These are phyloP conservation scores for Plutomurus gul DNA, from an alignment of 1,140 invertebrate species.

Conservation along the genomic window DNA sequence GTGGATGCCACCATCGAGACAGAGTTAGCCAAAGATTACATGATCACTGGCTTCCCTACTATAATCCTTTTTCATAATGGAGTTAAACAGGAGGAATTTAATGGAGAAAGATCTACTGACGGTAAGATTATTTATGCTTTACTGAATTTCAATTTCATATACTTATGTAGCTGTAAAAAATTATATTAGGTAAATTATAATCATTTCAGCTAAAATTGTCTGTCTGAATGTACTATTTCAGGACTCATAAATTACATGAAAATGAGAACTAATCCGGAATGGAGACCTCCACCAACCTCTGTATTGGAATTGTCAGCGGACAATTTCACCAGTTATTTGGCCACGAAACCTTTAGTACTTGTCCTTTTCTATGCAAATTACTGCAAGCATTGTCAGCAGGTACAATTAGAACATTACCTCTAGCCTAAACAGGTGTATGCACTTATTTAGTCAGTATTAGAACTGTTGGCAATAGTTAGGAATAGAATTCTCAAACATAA, in stretches of 20 bases:
- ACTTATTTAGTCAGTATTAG: too few relatives aligned
- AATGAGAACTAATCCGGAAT: constrained; percentile 60
- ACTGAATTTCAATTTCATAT: neutral
- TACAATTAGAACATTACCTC: constrained; percentile 37
- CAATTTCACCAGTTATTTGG: constrained; percentile 63
- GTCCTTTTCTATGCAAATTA: constrained; percentile 69
- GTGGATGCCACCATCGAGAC: constrained; percentile 62
- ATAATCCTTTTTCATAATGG: constrained; percentile 60
- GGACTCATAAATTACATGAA: constrained; percentile 63
- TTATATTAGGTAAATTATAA: neutral
- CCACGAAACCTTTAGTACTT: constrained; percentile 61
- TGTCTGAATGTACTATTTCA: constrained; percentile 45
- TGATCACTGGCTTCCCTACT: constrained; percentile 59
- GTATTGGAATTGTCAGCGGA: constrained; percentile 64
- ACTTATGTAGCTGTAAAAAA: neutral
- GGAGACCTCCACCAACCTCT: constrained; percentile 63
- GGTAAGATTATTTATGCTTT: constrained; percentile 54
- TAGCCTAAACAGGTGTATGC: too few relatives aligned
- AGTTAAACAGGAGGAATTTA: constrained; percentile 58
- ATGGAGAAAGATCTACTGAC: constrained; percentile 58
- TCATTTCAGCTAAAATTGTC: neutral
- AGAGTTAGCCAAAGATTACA: constrained; percentile 59
- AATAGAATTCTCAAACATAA: too few relatives aligned
- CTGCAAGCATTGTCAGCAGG: constrained; percentile 59
- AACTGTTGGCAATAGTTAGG: too few relatives aligned